A percentile compares a stretch with the other conserved stretches of the same genome.
phyloP scores from a whole-genome alignment of 2,797 vertebrate genomes.

The Clamator glandarius region DNA sequence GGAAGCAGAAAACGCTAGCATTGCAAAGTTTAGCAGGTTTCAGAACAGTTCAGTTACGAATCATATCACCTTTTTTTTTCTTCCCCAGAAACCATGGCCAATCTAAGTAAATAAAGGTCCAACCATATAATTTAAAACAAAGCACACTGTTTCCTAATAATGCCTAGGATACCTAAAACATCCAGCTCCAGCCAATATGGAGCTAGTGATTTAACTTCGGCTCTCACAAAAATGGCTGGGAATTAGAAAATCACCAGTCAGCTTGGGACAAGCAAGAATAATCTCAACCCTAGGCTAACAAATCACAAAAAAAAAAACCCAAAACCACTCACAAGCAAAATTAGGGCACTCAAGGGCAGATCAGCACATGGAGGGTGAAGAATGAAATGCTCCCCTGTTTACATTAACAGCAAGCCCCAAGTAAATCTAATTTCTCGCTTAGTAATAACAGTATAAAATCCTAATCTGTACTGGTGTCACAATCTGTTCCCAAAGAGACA shows the following conservation, averaged over 20 bases:
- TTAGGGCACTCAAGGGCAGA: not conserved
- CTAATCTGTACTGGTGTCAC: not conserved
- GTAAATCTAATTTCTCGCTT: not conserved
- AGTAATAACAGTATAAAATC: not conserved
- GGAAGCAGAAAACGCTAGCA: not conserved
- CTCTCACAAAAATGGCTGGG: not conserved
- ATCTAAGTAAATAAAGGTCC: not conserved
- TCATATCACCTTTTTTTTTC: not conserved
- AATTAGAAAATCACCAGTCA: not conserved
- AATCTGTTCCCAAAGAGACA: not conserved
- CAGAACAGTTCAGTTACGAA: not conserved
- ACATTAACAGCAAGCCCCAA: not conserved
- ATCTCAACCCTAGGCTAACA: not conserved
- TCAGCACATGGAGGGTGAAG: not conserved
- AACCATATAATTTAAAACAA: not conserved
- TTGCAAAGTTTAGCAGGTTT: not conserved
- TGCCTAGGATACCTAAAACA: not conserved
- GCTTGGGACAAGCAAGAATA: not conserved
- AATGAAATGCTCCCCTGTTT: not conserved
- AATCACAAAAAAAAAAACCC: not conserved
- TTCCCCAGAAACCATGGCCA: not conserved
- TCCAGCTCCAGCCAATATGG: not conserved
- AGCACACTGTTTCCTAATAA: not conserved
- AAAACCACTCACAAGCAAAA: not conserved
- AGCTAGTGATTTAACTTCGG: not conserved